Conservation (phyloP, 2,888 invertebrate genomes). For the Scotopteryx bipunctaria region DNA sequence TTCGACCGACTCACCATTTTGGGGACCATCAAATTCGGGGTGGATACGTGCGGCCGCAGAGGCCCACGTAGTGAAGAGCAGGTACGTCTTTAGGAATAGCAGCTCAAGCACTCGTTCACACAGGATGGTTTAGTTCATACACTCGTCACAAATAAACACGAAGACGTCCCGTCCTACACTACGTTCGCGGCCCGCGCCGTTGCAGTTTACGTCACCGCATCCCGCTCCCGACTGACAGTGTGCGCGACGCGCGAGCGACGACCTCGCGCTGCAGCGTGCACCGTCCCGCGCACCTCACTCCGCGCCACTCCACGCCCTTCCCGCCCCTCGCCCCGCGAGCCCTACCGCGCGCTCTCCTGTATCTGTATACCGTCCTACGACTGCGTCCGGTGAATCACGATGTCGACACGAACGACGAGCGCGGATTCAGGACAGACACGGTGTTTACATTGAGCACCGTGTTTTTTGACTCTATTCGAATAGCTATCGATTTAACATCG, state of each 20-base stretch:
- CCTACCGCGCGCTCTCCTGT: constrained; percentile 42
- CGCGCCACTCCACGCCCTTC: constrained; percentile 56
- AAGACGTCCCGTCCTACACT: constrained; percentile 81
- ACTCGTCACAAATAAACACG: constrained; percentile 62
- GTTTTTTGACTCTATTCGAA: constrained; percentile 1
- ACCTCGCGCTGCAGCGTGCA: constrained; percentile 82
- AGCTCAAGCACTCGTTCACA: constrained; percentile 70
- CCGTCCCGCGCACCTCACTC: constrained; percentile 66
- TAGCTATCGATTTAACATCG: too few relatives aligned
- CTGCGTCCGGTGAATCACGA: constrained; percentile 67
- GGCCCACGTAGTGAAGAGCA: constrained; percentile 77
- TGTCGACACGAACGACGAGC: constrained; percentile 48
- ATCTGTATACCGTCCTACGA: constrained; percentile 69
- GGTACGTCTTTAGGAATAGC: constrained; percentile 64
- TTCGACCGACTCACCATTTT: constrained; percentile 83
- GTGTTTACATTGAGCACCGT: constrained; percentile 10
- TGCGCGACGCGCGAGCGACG: constrained; percentile 74
- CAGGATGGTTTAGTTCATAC: constrained; percentile 64
- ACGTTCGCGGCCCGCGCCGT: constrained; percentile 79
- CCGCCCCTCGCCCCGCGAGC: constrained; percentile 46
- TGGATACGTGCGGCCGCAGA: constrained; percentile 57
- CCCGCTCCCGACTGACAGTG: constrained; percentile 80
- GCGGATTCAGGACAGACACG: constrained; percentile 23
- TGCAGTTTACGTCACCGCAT: constrained; percentile 84
- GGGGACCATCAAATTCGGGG: constrained; percentile 68